phyloP scores from a whole-genome alignment of 2,113 vertebrate species.

The Isichthys henryi region DNA sequence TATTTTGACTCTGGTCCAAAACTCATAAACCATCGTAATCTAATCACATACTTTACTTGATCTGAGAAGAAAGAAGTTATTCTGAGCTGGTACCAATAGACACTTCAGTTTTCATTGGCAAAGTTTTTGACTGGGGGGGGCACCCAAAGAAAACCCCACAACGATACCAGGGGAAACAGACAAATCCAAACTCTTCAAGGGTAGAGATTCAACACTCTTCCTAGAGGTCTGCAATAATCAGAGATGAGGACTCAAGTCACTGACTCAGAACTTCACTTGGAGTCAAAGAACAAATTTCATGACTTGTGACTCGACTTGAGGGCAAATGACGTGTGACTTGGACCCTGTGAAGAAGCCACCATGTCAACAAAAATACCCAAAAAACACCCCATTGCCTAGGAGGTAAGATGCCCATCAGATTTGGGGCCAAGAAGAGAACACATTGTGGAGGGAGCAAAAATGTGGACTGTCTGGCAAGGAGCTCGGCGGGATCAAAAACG shows the following conservation, averaged over 20 bases:
- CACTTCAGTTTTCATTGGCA: neutral
- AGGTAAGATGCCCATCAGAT: neutral
- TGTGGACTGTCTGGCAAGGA: neutral
- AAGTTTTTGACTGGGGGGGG: neutral
- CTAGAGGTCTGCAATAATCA: neutral
- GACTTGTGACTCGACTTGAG: neutral
- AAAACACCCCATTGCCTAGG: neutral
- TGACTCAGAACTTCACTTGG: neutral
- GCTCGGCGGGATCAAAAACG: neutral
- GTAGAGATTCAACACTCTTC: neutral
- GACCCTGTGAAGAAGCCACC: neutral
- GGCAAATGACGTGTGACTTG: neutral
- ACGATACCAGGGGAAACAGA: neutral
- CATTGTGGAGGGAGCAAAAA: neutral
- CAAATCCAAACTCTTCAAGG: neutral
- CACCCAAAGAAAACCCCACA: neutral
- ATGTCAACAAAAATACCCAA: neutral
- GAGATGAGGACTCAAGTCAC: neutral
- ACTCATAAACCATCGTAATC: neutral
- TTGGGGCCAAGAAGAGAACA: neutral
- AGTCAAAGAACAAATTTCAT: neutral
- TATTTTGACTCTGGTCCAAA: neutral
- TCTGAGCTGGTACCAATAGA: neutral
- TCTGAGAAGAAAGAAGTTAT: neutral
- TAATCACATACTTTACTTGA: neutral